Base-by-base conservation (phyloP, 2,113 vertebrate genomes). In the Myotis lucifugus region DNA sequence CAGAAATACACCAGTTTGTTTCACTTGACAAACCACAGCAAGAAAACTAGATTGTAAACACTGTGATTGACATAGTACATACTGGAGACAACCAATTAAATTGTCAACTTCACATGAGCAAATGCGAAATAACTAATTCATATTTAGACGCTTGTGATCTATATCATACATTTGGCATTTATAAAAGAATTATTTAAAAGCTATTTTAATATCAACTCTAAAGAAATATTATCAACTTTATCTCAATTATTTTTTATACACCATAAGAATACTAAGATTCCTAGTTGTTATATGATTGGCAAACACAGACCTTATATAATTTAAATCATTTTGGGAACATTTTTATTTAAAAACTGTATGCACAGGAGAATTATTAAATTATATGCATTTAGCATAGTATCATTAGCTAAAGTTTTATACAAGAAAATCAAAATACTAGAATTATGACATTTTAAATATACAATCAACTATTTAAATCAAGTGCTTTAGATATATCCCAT, bases 31-130 rank as follows among this genome's bases (percentile, higher is more conserved):
- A 92, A 74, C 37, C 79, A 91, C 37, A 84, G 21, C 21, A 61
- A 90, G 56, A 96, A 81, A 92, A 93, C 42, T 34, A 23, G 59
- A 83, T 81, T 86, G 37, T 42, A 88, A 89, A 79, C 78, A 66
- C 56, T 56, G 17, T 90, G 37, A 88, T 40, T 89, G 70, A 87
- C 79, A 94, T 2, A 64, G 42, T 37, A 72, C 19, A 91, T 64
- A 91, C n/a, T 34, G n/a, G 91, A 91, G 70, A 96, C 29, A 77
- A 61, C 46, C 82, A 91, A 95, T 85, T 94, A 93, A 86, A 92
- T 32, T 92, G 77, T 95, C 67, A 91, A 59, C 9, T 85, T 89
- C 46, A 69, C 17, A 56, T 42, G 8, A 88, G 37, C 46, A 85
- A 88, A 90, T 19, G 59, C 23, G 78, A 91, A 84, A 64, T 64